Base-by-base conservation (phyloP, 1,140 invertebrate species). In the Aethina tumida region DNA sequence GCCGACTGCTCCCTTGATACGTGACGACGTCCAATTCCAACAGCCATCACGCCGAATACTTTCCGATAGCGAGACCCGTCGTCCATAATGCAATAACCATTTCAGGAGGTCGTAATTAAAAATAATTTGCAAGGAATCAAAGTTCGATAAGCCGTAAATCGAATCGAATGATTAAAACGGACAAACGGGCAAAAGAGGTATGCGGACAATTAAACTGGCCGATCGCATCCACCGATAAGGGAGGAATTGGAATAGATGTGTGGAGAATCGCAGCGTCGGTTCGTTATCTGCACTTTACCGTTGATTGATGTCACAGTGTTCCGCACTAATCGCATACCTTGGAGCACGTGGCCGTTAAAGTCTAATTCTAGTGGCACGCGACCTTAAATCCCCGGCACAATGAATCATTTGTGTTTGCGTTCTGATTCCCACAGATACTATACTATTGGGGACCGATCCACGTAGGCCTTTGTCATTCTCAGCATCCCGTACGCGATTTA, bases 281-380 rank as follows among this genome's bases (percentile, higher is more conserved):
- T 49, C 47, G 46, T 52, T 49, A 52, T 52, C 50, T 49, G 26
- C 49, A 42, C 49, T 46, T 49, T 49, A 49, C 50, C 47, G 47
- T 51, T 51, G 49, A 51, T 51, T 43, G 49, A 50, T 50, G 49
- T 48, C 49, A 39, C 43, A 41, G 41, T 41, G 31, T 34, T 40
- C 28, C 33, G 35, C 39, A 43, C 49, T 52, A 52, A 52, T 52
- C 50, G 47, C 26, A 35, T 52, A 52, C 50, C 50, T 52, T 49
- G 24, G 35, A 41, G 45, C 50, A 49, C 50, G 50, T 52, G 50
- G 16, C 50, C 31, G 28, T 18, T 29, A 26, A 13, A 41, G 35
- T 28, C 41, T 39, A 36, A 42, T 41, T 49, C 46, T 34, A 39
- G 17, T 16, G 50, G 30, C 45, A 45, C 50, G 39, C 39, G 43